Evolutionary conservation across 2,888 invertebrate genomes (phyloP).

Genomic region (Kuschelorhynchus macadamiae): DNA sequence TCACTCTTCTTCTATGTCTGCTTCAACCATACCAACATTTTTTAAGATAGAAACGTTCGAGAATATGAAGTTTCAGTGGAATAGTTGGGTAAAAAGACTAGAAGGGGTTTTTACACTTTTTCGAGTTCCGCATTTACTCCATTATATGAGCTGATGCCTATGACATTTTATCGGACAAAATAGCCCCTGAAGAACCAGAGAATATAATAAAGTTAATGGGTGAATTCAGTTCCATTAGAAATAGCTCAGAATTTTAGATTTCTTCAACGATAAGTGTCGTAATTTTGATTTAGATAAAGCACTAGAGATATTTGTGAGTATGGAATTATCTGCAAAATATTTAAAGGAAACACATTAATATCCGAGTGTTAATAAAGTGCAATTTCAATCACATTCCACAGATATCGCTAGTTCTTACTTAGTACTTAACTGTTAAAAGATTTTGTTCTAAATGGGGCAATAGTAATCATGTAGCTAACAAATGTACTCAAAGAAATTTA

Average conservation of each 20-base stretch:
- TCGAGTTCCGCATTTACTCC: conserved; percentile 28
- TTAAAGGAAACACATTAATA: no score
- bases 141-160: conserved; percentile 41
- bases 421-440: no score
- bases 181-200: conserved; percentile 33
- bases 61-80: conserved; percentile 14
- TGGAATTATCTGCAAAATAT: no score
- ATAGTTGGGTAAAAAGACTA: conserved; percentile 37
- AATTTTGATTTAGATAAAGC: conserved; percentile 53
- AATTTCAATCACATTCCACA: no score
- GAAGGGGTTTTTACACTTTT: conserved; percentile 42
- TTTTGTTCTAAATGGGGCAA: no score
- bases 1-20: no score
- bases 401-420: no score
- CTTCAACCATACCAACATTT: conserved; percentile 10
- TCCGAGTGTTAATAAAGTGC: no score
- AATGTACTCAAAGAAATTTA: no score
- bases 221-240: conserved; percentile 47
- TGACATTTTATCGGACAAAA: conserved; percentile 45
- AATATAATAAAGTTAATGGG: conserved; percentile 28
- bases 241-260: conserved; percentile 56
- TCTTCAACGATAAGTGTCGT: conserved; percentile 49
- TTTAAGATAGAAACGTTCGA: conserved; percentile 36
- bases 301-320: conserved; percentile 36
- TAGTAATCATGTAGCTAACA: no score